These are phyloP conservation scores for Nibea albiflora DNA, from an alignment of 2,113 vertebrate genomes.

Conservation along the genomic window DNA sequence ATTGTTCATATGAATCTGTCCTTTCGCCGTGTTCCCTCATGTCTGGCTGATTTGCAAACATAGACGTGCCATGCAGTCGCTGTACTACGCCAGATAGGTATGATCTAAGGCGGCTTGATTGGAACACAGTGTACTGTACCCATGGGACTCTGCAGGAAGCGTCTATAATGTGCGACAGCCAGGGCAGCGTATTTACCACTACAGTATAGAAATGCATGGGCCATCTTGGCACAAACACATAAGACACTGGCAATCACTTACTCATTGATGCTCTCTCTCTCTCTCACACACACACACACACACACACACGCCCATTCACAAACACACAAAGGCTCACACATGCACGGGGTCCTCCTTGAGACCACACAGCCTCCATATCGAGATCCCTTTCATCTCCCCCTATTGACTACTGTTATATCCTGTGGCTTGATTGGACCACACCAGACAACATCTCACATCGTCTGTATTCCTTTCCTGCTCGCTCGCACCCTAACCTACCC, in stretches of 20 bases:
- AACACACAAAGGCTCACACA: conserved; percentile 51
- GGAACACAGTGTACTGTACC: conserved; percentile 60
- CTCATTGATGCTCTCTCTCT: conserved; percentile 14
- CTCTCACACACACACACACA: conserved; percentile 5
- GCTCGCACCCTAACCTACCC: neutral
- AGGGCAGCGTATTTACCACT: conserved; percentile 45
- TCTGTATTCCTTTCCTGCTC: conserved; percentile 60
- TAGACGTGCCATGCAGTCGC: conserved; percentile 13
- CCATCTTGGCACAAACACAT: conserved; percentile 37
- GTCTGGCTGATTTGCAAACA: conserved; percentile 60
- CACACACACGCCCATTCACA: conserved; percentile 20
- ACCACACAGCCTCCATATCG: conserved; percentile 71
- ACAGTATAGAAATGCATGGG: conserved; percentile 44
- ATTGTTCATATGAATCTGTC: conserved; percentile 50
- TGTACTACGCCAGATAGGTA: conserved; percentile 40
- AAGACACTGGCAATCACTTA: conserved; percentile 44
- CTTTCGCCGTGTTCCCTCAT: conserved; percentile 32
- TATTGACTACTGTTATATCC: conserved; percentile 80
- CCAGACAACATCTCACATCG: conserved; percentile 70
- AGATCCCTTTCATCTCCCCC: conserved; percentile 79
- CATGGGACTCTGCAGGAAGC: conserved; percentile 64
- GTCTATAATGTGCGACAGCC: conserved; percentile 54
- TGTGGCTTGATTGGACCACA: conserved; percentile 80
- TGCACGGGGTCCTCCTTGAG: conserved; percentile 51
- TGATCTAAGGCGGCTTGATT: conserved; percentile 67